Conservation (phyloP, 1,140 invertebrate genomes). For the Euglossa dilemma region DNA sequence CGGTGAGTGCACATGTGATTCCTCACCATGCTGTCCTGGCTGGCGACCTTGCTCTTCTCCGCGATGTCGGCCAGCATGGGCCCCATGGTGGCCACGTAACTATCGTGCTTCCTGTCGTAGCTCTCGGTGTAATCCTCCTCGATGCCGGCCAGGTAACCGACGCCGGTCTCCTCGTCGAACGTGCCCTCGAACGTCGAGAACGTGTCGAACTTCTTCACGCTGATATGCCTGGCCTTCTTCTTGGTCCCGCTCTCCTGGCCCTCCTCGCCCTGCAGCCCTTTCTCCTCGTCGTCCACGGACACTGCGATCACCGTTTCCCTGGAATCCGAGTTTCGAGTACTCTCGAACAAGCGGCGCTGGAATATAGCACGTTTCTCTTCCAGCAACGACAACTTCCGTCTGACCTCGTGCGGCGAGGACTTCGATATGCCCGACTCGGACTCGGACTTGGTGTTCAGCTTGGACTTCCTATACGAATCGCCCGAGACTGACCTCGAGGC, state of each 20-base stretch:
- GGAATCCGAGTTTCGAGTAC: constrained; percentile 62
- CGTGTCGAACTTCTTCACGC: constrained; percentile 78
- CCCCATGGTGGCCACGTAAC: constrained; percentile 58
- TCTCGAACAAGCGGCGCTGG: constrained; percentile 72
- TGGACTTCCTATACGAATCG: constrained; percentile 41
- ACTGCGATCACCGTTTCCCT: constrained; percentile 70
- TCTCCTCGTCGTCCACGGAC: constrained; percentile 50
- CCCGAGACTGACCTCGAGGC: neutral
- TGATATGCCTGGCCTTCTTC: constrained; percentile 74
- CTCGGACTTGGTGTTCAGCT: constrained; percentile 63
- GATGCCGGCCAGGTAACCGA: constrained; percentile 74
- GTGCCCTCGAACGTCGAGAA: constrained; percentile 77
- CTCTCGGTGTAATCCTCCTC: constrained; percentile 71
- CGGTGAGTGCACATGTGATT: neutral
- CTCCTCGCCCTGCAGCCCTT: neutral
- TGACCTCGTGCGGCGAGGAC: constrained; percentile 68
- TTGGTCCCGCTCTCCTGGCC: constrained; percentile 43
- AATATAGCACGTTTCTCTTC: constrained; percentile 76
- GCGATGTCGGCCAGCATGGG: constrained; percentile 55
- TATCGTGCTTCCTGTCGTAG: constrained; percentile 55
- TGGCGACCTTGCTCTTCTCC: constrained; percentile 68
- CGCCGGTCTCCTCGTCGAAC: constrained; percentile 75
- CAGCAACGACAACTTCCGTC: constrained; percentile 69
- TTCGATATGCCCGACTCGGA: constrained; percentile 67
- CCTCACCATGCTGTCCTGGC: constrained; percentile 72